Evolutionary conservation across 2,113 vertebrate genomes (phyloP).

Genomic region (Oreocharis arfaki): DNA sequence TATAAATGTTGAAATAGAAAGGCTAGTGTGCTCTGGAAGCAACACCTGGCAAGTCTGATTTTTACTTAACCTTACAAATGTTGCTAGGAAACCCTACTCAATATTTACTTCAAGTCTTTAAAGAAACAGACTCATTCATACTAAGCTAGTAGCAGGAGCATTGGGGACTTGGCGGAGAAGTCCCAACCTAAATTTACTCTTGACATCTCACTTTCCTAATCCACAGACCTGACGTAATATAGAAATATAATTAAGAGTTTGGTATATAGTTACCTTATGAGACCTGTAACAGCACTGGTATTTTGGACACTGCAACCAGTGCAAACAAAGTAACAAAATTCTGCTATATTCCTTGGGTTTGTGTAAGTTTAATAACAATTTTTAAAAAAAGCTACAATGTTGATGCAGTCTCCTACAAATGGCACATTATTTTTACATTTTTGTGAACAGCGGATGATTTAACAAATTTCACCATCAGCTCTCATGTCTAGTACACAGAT

Average conservation of each 20-base stretch:
- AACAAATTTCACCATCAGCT: neutral
- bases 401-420: neutral
- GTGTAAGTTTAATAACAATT: neutral
- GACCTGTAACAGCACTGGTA: neutral
- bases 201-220: slow-evolving; percentile 16
- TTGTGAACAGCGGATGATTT: neutral
- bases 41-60: slow-evolving; percentile 34
- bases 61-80: slow-evolving; percentile 59
- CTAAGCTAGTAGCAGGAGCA: slow-evolving; percentile 17
- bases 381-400: neutral
- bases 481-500: neutral
- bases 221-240: neutral
- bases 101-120: slow-evolving; percentile 53
- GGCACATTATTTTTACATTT: neutral
- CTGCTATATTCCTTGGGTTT: neutral
- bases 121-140: slow-evolving; percentile 45
- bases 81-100: slow-evolving; percentile 60
- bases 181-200: neutral
- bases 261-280: neutral
- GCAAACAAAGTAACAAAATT: neutral
- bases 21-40: neutral
- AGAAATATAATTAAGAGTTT: neutral
- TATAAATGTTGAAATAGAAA: neutral
- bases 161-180: neutral
- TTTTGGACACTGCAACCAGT: rapidly evolving